Percentiles rank a stretch among this genome's conserved stretches.
These are phyloP conservation scores for Atta texana DNA, from an alignment of 1,140 invertebrate genomes.

Conservation along the genomic window DNA sequence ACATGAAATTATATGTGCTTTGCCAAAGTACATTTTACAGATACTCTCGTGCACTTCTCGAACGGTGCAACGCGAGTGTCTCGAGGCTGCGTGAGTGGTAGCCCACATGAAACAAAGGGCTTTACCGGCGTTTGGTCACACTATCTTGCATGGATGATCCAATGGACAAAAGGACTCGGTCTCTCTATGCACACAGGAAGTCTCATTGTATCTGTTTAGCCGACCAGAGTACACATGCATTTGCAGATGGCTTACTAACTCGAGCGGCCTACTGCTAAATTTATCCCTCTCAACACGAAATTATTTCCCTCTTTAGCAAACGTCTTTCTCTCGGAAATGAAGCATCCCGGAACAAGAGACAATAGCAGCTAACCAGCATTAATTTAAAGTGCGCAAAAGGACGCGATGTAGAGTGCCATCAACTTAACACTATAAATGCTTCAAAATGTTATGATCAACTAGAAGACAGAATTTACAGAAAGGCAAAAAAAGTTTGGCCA, in stretches of 20 bases:
- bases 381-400: slow-evolving; percentile 10
- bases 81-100: slow-evolving; percentile 39
- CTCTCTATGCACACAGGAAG: slow-evolving; percentile 49
- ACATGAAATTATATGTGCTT: slow-evolving; percentile 20
- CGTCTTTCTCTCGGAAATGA: background rate
- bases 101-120: slow-evolving; percentile 55
- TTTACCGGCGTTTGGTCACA: slow-evolving; percentile 63
- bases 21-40: slow-evolving; percentile 30
- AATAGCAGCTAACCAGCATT: background rate
- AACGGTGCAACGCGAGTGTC: slow-evolving; percentile 31
- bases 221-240: slow-evolving; percentile 31
- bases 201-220: slow-evolving; percentile 62
- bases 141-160: slow-evolving; percentile 53
- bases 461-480: no score
- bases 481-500: no score
- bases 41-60: slow-evolving; percentile 17
- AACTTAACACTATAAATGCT: no score
- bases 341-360: background rate
- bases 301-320: slow-evolving; percentile 17
- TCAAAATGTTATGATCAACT: no score
- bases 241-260: slow-evolving; percentile 33
- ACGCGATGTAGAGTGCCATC: no score
- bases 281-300: slow-evolving; percentile 25
- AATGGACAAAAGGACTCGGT: slow-evolving; percentile 59
- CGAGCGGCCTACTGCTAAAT: slow-evolving; percentile 34